phyloP scores from a whole-genome alignment of 2,888 invertebrate species.

The Halictus ligatus region DNA sequence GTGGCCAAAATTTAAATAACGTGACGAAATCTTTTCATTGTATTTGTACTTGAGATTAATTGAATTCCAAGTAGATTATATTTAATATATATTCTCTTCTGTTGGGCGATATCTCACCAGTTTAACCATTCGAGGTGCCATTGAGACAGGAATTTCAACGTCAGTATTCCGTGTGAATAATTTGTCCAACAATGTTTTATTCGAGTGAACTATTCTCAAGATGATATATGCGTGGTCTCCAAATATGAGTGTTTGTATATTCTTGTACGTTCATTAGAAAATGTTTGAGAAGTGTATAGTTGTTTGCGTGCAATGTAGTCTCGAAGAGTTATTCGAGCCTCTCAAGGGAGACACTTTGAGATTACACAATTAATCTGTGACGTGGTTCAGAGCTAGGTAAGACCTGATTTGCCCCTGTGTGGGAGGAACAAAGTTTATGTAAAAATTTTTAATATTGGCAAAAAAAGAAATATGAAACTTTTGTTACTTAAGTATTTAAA shows the following conservation, averaged over 20 bases:
- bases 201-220: background rate
- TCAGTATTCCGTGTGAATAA: background rate
- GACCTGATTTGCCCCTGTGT: too few species aligned
- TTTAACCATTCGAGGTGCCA: background rate
- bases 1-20: background rate
- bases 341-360: background rate
- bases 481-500: background rate
- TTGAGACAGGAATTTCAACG: background rate
- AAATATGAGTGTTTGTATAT: background rate
- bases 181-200: background rate
- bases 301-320: background rate
- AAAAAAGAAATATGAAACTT: background rate
- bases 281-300: conserved; percentile 12
- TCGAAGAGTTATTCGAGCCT: background rate
- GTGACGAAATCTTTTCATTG: background rate
- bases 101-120: background rate
- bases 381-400: background rate
- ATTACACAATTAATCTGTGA: background rate
- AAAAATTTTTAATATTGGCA: background rate
- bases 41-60: background rate
- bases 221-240: too few species aligned
- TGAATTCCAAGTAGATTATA: background rate
- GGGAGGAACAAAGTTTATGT: background rate
- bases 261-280: background rate
- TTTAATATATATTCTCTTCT: background rate